Evolutionary conservation across 2,888 invertebrate genomes (phyloP), one percentile per base, ranked within the genome.

Genomic region (Tipula unca): DNA sequence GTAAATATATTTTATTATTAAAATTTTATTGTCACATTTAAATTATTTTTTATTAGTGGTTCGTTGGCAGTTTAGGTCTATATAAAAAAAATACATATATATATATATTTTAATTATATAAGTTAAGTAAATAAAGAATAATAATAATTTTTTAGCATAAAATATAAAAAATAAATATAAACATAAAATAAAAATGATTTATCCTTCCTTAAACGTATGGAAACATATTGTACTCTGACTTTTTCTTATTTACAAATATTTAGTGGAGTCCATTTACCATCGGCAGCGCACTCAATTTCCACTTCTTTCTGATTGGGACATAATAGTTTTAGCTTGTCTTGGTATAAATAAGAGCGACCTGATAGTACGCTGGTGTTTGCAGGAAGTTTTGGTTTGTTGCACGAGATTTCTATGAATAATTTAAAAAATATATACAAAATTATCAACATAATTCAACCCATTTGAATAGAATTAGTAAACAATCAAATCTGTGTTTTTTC

Each of bases 301-400:
- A 86, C 39, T 29, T 84, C 69, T 0, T 85, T 17, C 13, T 85
- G 84, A 39, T 86, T 86, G 10, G 29, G 83, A 83, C 88, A 88
- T 35, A 88, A 89, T 54, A 92, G 88, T 13, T 87, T 89, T 14
- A 93, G 88, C 86, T 89, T 89, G 88, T 92, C 92, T 87, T 91
- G 90, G 88, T 89, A 92, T 10, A 92, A 88, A 88, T 92, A 93
- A 0, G 92, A 92, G 85, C 90, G 90, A 29, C 92, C 92, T 83
- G 89, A 88, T 1, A 87, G n/a, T 10, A 92, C 89, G 69, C 88
- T 89, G 14, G 91, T 90, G n/a, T 89, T 89, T 29, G 88, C 86
- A 4, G 89, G 87, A 17, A 92, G 88, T 69, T 88, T 88, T n/a
- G 93, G 93, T 87, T 92, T 92, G 29, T 91, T 91, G 87, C 93